Percentiles rank a stretch among this genome's conserved stretches.
Conservation (phyloP, 1,140 invertebrate species). For the Pseudomyrmex cubaensis region DNA sequence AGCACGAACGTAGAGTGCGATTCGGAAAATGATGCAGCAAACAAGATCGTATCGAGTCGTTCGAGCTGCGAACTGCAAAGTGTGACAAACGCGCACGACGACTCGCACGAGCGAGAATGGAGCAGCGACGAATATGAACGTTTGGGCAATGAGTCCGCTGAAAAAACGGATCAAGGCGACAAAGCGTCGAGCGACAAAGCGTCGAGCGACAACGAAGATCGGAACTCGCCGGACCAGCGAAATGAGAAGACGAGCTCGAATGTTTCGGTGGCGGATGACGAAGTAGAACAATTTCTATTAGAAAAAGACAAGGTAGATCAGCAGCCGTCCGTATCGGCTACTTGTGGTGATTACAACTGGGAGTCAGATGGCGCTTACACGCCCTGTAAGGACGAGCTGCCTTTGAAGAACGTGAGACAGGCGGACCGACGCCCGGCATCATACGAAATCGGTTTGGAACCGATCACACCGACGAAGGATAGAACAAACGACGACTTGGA, state of each 20-base stretch:
- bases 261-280: constrained; percentile 72
- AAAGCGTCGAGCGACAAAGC: constrained; percentile 39
- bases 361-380: constrained; percentile 83
- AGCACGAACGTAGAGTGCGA: constrained; percentile 15
- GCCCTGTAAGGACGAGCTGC: constrained; percentile 82
- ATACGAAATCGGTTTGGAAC: constrained; percentile 77
- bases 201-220: constrained; percentile 59
- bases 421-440: constrained; percentile 38
- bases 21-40: background rate
- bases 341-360: constrained; percentile 67
- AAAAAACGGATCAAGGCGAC: background rate
- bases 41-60: background rate
- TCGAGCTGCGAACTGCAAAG: background rate
- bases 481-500: constrained; percentile 79
- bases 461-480: constrained; percentile 81
- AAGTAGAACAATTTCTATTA: constrained; percentile 65
- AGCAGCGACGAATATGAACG: constrained; percentile 2
- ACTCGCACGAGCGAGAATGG: constrained; percentile 10
- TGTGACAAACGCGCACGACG: background rate
- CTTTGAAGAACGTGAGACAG: constrained; percentile 72
- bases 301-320: constrained; percentile 66
- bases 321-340: background rate
- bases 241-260: constrained; percentile 62
- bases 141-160: background rate
- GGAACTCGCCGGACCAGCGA: constrained; percentile 38